Percentiles rank a stretch among this genome's conserved stretches.
Evolutionary conservation across 2,797 vertebrate species (phyloP).

Genomic region (Hippoglossus hippoglossus): DNA sequence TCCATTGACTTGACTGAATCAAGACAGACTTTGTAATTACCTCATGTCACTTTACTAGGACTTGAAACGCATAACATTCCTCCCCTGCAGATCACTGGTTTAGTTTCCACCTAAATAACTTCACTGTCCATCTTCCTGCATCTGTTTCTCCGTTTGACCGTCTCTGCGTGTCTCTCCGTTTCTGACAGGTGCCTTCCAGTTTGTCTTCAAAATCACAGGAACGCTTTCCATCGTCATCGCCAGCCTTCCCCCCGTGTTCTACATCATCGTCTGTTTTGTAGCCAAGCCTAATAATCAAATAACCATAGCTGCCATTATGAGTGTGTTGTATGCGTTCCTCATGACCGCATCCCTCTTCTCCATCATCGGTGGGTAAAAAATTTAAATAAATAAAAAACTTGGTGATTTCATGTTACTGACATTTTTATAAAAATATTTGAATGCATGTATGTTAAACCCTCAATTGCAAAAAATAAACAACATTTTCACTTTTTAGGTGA

Average conservation of each 20-base stretch:
- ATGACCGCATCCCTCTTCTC: conserved; percentile 87
- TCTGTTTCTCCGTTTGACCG: not conserved
- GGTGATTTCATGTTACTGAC: not conserved
- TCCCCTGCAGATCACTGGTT: not conserved
- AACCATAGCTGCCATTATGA: conserved; percentile 83
- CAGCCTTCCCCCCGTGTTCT: conserved; percentile 80
- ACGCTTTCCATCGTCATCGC: conserved; percentile 78
- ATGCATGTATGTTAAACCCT: not conserved
- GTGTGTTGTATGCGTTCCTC: conserved; percentile 86
- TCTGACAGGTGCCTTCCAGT: conserved; percentile 84
- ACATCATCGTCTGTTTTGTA: conserved; percentile 83
- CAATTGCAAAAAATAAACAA: not conserved
- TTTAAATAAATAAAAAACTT: too few species aligned
- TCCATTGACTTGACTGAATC: too few species aligned
- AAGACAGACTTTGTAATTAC: not conserved
- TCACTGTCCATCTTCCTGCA: not conserved
- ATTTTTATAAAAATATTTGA: not conserved
- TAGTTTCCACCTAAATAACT: not conserved
- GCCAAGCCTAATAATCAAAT: conserved; percentile 83
- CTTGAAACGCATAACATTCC: not conserved
- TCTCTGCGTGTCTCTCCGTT: not conserved
- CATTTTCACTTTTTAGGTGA: conserved; percentile 74
- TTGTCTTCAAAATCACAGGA: conserved; percentile 76
- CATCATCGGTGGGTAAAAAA: conserved; percentile 80
- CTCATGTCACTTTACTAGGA: not conserved